Percentiles rank a stretch among this genome's conserved stretches.
phyloP scores from a whole-genome alignment of 2,888 invertebrate genomes.

The Pseudococcus jackbeardsleyi region DNA sequence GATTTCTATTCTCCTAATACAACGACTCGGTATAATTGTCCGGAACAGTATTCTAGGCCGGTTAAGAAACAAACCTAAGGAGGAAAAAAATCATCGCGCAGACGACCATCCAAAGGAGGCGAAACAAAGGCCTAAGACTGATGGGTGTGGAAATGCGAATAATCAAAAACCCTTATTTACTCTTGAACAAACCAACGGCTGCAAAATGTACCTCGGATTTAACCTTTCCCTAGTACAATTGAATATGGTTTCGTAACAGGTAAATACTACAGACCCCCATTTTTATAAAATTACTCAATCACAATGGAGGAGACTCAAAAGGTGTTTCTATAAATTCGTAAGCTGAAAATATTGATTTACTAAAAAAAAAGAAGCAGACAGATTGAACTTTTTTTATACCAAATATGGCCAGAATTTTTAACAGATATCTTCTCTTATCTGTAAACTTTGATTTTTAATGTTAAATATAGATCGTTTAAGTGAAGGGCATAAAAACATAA shows the following conservation, averaged over 20 bases:
- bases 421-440: neutral
- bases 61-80: neutral
- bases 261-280: neutral
- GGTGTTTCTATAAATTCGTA: neutral
- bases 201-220: neutral
- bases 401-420: neutral
- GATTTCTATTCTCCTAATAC: slow-evolving; percentile 26
- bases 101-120: neutral
- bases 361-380: too few species aligned
- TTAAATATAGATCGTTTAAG: neutral
- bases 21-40: slow-evolving; percentile 31
- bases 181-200: slow-evolving; percentile 23
- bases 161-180: slow-evolving; percentile 28
- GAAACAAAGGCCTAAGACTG: neutral
- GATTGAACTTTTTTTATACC: too few species aligned
- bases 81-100: neutral
- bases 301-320: neutral
- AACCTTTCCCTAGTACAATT: neutral
- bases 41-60: slow-evolving; percentile 28
- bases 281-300: neutral
- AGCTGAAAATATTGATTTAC: too few species aligned
- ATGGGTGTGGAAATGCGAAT: slow-evolving; percentile 41
- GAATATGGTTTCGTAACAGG: slow-evolving; percentile 11
- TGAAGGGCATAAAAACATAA: slow-evolving; percentile 3
- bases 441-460: slow-evolving; percentile 10